These are phyloP conservation scores for Loripinus fragilis DNA, from an alignment of 2,888 invertebrate genomes.

Conservation along the genomic window DNA sequence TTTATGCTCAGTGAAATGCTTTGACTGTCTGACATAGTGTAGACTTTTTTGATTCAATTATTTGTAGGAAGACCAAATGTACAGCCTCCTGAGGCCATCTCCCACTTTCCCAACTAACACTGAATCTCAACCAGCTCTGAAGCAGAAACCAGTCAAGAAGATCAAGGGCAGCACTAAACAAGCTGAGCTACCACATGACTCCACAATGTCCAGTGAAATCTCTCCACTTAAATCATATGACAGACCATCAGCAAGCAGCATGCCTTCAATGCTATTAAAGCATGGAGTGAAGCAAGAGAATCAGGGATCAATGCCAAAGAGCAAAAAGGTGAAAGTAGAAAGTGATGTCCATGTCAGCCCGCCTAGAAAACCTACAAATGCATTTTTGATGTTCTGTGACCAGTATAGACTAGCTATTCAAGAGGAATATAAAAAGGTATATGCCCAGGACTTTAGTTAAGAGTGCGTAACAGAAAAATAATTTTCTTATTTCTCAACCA, in stretches of 20 bases:
- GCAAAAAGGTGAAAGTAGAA: constrained; percentile 62
- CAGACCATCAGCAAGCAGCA: constrained; percentile 51
- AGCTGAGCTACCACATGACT: constrained; percentile 46
- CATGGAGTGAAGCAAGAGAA: constrained; percentile 57
- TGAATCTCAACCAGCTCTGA: constrained; percentile 28
- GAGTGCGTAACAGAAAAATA: too few relatives aligned
- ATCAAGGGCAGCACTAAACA: constrained; percentile 43
- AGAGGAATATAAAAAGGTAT: constrained; percentile 77
- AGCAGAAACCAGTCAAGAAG: constrained; percentile 50
- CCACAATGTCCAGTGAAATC: constrained; percentile 26
- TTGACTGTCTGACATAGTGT: too few relatives aligned
- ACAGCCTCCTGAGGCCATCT: constrained; percentile 59
- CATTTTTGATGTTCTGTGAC: constrained; percentile 79
- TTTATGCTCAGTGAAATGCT: too few relatives aligned
- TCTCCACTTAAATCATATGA: constrained; percentile 43
- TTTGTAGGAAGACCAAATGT: constrained; percentile 75
- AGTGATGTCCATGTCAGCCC: constrained; percentile 51
- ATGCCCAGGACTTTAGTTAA: too few relatives aligned
- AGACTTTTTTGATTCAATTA: too few relatives aligned
- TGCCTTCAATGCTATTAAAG: constrained; percentile 66
- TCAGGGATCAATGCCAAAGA: constrained; percentile 20
- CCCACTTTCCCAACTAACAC: constrained; percentile 17
- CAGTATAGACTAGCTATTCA: constrained; percentile 73
- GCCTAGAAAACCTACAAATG: constrained; percentile 42
- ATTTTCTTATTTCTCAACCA: too few relatives aligned